Evolutionary conservation across 2,888 invertebrate genomes (phyloP), one percentile per base, ranked within the genome.

Genomic region (Dioctria linearis): DNA sequence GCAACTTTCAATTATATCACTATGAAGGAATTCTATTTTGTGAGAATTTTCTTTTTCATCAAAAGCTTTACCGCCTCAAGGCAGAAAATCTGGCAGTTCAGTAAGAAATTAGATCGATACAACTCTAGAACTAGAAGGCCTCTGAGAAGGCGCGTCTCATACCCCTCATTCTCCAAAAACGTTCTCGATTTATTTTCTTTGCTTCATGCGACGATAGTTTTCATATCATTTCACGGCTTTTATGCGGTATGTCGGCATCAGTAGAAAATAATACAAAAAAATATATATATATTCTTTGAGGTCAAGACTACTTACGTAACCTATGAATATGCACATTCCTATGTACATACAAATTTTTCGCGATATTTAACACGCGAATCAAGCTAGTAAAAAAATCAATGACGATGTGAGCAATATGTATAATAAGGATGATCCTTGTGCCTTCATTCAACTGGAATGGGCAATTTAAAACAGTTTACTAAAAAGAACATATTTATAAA

Each of bases 51-150:
- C 39, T 57, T 57, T 69, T 69, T 73, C 11, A 42, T 73, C 11
- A 25, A 3, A 73, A 57, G 57, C 73, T 71, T 39, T 25, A 25
- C 25, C 13, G 25, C 73, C 73, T 61, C 73, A 42, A 73, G 57
- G 73, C 73, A 57, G 57, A 73, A 73, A 73, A 57, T 73, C 59
- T 73, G 57, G 59, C 42, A 40, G 59, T 69, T 69, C 25, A 57
- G 59, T 59, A 25, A 73, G 59, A 73, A 25, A 57, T 59, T 73
- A 73, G 73, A 73, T 73, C 73, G 73, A 73, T 73, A 73, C 37
- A 37, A 11, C 39, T 25, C 42, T 54, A 59, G 5, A 59, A n/a
- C 11, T 5, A 13, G 5, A 8, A 46, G 46, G 49, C 4, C 65
- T 13, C 42, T 65, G 25, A 25, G 25, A 2, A 25, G 25, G 25